These are phyloP conservation scores for Dysidea cf. avara DNA, from an alignment of 37 sponge, comb jelly and placozoan genomes.

Conservation along the genomic window DNA sequence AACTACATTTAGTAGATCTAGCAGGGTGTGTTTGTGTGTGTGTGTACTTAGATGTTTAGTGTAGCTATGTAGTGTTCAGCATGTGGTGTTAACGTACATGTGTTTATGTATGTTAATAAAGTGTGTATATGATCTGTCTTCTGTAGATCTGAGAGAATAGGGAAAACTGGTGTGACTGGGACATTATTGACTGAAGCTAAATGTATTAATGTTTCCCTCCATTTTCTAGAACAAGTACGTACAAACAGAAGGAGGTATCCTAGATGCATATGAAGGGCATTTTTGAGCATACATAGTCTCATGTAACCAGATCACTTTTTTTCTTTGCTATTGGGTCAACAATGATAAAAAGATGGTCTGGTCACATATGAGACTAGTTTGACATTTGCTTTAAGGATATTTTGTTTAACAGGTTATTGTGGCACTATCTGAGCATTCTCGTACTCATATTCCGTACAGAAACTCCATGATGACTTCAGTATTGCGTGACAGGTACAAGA, in stretches of 20 bases:
- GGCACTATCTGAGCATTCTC: conserved; percentile 92
- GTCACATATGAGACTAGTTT: too few species aligned
- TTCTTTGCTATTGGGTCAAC: too few species aligned
- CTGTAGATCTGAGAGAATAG: conserved; percentile 91
- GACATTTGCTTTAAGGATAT: too few species aligned
- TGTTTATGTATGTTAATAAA: background rate
- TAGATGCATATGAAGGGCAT: too few species aligned
- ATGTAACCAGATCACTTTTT: too few species aligned
- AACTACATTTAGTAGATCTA: conserved; percentile 96
- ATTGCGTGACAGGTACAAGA: conserved; percentile 89
- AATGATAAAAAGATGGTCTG: too few species aligned
- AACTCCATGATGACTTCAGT: conserved; percentile 99
- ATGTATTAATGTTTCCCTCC: conserved; percentile 97
- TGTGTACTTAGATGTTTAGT: too few species aligned
- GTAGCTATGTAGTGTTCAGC: background rate
- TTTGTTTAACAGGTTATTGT: conserved; percentile 78
- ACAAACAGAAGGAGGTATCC: too few species aligned
- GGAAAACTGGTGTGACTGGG: conserved; percentile 85
- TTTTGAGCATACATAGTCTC: too few species aligned
- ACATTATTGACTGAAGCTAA: conserved; percentile 91
- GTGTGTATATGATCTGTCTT: background rate
- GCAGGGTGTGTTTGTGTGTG: conserved; percentile 77
- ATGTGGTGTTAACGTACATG: background rate
- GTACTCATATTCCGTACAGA: conserved; percentile 93
- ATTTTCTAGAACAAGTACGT: conserved; percentile 88